Evolutionary conservation across 2,888 invertebrate species (phyloP).

Genomic region (Drosophila barbarae): DNA sequence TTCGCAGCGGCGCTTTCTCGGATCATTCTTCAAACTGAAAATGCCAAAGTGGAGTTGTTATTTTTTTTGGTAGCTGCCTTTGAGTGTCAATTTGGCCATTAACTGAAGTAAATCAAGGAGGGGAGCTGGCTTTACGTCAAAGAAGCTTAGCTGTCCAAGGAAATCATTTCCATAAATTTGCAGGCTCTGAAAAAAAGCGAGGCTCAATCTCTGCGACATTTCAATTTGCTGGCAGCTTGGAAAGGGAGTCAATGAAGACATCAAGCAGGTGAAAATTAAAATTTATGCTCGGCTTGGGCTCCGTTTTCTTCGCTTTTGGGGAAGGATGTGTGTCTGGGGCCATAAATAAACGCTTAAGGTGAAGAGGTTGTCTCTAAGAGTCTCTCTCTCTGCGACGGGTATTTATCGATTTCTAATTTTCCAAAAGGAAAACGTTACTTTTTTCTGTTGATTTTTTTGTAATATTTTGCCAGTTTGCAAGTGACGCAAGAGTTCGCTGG

Average conservation of each 20-base stretch:
- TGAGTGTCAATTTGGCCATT: slow-evolving; percentile 47
- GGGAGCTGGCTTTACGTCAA: not conserved
- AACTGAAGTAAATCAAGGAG: slow-evolving; percentile 33
- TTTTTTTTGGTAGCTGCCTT: slow-evolving; percentile 35
- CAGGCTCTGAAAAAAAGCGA: slow-evolving; percentile 36
- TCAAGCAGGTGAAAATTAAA: slow-evolving; percentile 60
- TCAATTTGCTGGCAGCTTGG: slow-evolving; percentile 55
- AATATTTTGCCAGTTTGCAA: slow-evolving; percentile 7
- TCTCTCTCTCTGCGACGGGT: slow-evolving; percentile 11
- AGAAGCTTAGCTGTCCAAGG: slow-evolving; percentile 38
- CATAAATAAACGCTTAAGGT: slow-evolving; percentile 42
- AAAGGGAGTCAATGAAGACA: slow-evolving; percentile 18
- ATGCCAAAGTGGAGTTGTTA: slow-evolving; percentile 10
- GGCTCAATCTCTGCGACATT: slow-evolving; percentile 54
- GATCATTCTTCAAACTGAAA: slow-evolving; percentile 52
- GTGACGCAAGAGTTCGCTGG: slow-evolving; percentile 65
- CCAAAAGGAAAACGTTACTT: slow-evolving; percentile 15
- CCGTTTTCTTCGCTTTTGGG: slow-evolving; percentile 2
- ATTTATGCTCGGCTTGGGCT: slow-evolving; percentile 55
- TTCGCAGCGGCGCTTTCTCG: slow-evolving; percentile 43
- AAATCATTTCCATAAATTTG: slow-evolving; percentile 47
- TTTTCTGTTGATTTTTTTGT: slow-evolving; percentile 38
- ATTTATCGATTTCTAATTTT: slow-evolving; percentile 65
- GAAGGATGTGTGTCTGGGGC: slow-evolving; percentile 45
- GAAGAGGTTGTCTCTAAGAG: slow-evolving; percentile 28